A percentile compares a stretch with the other conserved stretches of the same genome.
Conservation (phyloP, 2,797 vertebrate species). For the Rhynchotus rufescens region DNA sequence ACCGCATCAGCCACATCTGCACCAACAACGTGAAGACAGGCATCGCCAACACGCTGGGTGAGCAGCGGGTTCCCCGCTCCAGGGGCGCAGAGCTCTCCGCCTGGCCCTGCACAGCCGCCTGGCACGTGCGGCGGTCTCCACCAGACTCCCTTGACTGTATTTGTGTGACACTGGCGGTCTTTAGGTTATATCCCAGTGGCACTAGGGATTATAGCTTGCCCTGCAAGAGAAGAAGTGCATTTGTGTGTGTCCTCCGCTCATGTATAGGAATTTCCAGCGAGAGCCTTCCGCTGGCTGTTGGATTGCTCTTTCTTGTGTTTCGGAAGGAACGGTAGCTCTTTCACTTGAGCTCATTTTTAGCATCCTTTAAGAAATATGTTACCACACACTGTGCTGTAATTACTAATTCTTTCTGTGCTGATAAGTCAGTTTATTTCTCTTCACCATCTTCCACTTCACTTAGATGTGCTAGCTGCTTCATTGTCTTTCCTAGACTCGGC, state of each 20-base stretch:
- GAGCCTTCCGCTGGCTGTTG: not conserved
- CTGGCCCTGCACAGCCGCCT: not conserved
- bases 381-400: not conserved
- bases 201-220: not conserved
- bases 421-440: conserved; percentile 10
- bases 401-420: not conserved
- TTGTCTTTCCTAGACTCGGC: not conserved
- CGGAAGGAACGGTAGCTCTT: conserved; percentile 19
- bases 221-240: not conserved
- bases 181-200: not conserved
- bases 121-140: not conserved
- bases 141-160: not conserved
- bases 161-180: not conserved
- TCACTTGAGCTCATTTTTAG: not conserved
- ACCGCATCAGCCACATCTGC: conserved; percentile 95
- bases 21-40: conserved; percentile 96
- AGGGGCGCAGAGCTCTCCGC: not conserved
- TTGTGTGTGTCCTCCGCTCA: not conserved
- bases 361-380: conserved; percentile 15
- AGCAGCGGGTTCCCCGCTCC: not conserved
- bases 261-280: not conserved
- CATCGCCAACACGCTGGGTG: conserved; percentile 96
- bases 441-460: not conserved
- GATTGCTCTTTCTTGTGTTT: conserved; percentile 6
- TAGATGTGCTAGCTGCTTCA: not conserved